Base-by-base conservation (phyloP, 2,888 invertebrate genomes). In the Siphlonurus alternatus region DNA sequence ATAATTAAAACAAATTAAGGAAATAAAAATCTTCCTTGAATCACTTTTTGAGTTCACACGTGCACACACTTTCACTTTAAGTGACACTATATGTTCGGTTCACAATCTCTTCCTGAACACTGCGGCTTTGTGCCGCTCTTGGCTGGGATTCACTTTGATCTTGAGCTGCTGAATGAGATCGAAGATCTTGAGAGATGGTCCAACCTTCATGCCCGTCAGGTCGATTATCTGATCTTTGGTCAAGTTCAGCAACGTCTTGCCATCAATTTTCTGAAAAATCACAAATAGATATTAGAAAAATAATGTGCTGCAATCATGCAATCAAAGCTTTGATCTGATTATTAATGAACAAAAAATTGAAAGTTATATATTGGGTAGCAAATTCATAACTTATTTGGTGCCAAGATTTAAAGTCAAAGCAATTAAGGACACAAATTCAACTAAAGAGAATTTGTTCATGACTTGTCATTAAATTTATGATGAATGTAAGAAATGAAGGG, bases 161-260 rank as follows among this genome's bases (percentile, higher is more conserved):
- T 92, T 93, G 63, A 95, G 80, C 74, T 93, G 92, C 72, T 93
- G 90, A 73, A 96, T 90, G 69, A 96, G 82, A 78, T 95, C 93
- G 73, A 84, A 89, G 71, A 96, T 93, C 80, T 95, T 95, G 66
- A 96, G 76, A 20, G 94, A 93, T 5, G 95, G 95, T 1, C 95
- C 95, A 66, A 96, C 93, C 81, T 94, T 95, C 83, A 91, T 93
- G 69, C 91, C 89, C 23, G 93, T 85, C 67, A 93, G 79, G 71
- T 88, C 88, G 70, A 94, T 86, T 67, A 96, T 89, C 77, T 94
- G 88, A 74, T 94, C 93, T 78, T 94, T 93, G 62, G 87, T 87
- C 66, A 96, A 78, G 68, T 84, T 82, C 66, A 95, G 78, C 72
- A 96, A 79, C 73, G 83, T 83, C 66, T 86, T 83, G 1, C 96